A percentile compares a stretch with the other conserved stretches of the same genome.
phyloP scores from a whole-genome alignment of 1,140 invertebrate species.

The Myzus persicae region DNA sequence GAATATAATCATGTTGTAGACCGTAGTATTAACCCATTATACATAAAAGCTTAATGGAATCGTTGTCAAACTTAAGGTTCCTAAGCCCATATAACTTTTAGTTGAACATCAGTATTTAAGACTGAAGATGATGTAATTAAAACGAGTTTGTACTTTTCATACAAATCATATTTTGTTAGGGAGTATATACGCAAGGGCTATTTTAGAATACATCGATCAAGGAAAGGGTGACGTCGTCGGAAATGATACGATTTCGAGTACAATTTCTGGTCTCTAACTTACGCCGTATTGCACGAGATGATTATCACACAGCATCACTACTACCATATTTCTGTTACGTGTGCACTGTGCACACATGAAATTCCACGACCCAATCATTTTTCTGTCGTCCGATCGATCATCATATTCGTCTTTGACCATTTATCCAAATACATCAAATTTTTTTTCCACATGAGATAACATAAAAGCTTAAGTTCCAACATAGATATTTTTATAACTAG shows the following conservation, averaged over 20 bases:
- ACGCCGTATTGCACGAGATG: neutral
- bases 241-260: neutral
- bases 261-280: neutral
- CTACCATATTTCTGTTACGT: neutral
- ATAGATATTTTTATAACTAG: neutral
- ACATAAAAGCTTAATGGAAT: too few species aligned
- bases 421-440: neutral
- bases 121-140: neutral
- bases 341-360: neutral
- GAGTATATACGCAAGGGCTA: neutral
- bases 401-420: neutral
- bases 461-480: neutral
- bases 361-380: neutral
- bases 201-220: constrained; percentile 17
- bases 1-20: neutral
- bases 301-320: neutral
- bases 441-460: neutral
- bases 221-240: neutral
- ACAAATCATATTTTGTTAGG: neutral
- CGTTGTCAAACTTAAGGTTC: too few species aligned
- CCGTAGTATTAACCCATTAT: neutral
- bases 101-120: neutral
- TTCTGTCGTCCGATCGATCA: constrained; percentile 6
- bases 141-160: neutral
- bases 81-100: neutral